Percentiles rank a stretch among this genome's conserved stretches.
These are phyloP conservation scores for Pseudorasbora parva DNA, from an alignment of 2,113 vertebrate species.

Conservation along the genomic window DNA sequence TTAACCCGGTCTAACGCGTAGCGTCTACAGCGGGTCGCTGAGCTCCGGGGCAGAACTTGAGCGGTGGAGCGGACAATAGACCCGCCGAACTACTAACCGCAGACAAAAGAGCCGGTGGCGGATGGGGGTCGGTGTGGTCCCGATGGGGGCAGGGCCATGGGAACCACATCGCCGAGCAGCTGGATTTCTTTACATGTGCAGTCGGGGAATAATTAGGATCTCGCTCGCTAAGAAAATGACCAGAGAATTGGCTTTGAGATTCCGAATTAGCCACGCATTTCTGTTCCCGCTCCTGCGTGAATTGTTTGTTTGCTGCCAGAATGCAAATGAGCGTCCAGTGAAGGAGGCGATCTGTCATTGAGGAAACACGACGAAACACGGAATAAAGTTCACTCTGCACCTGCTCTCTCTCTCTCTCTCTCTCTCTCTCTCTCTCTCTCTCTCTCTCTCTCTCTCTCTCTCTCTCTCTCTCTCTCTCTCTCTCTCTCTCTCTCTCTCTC, in stretches of 20 bases:
- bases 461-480: too few species aligned
- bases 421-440: too few species aligned
- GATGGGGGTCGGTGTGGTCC: slow-evolving; percentile 62
- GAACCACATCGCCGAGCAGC: slow-evolving; percentile 76
- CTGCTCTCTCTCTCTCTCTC: too few species aligned
- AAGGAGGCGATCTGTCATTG: background rate
- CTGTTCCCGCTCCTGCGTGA: background rate
- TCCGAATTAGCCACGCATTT: slow-evolving; percentile 65
- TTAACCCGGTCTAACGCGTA: background rate
- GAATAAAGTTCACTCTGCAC: background rate
- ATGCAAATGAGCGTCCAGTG: slow-evolving; percentile 41
- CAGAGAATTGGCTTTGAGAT: slow-evolving; percentile 68
- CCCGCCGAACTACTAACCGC: slow-evolving; percentile 74
- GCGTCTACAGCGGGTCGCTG: slow-evolving; percentile 45
- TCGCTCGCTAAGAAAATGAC: slow-evolving; percentile 70
- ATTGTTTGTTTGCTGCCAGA: slow-evolving; percentile 55
- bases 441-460: too few species aligned
- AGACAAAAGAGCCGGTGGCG: slow-evolving; percentile 74
- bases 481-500: too few species aligned
- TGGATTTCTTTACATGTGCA: slow-evolving; percentile 78
- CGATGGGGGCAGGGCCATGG: slow-evolving; percentile 73
- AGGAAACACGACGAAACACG: background rate
- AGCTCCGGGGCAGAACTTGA: slow-evolving; percentile 74
- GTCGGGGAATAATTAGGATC: slow-evolving; percentile 77
- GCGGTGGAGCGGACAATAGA: slow-evolving; percentile 74